Evolutionary conservation across 2,797 vertebrate species (phyloP).

Genomic region (Leptodactylus fallax): DNA sequence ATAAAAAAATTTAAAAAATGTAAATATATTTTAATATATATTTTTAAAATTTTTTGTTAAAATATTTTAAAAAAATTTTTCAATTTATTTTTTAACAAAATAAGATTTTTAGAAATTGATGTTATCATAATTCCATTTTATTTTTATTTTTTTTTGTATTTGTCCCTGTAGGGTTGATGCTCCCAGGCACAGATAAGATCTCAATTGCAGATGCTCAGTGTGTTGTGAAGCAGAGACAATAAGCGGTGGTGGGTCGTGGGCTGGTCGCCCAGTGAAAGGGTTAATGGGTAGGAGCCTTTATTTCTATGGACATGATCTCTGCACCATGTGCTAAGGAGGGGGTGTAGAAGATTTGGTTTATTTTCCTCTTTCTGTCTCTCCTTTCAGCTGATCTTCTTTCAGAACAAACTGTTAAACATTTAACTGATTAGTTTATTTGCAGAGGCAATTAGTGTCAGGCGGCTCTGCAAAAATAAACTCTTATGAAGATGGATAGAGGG

Average conservation of each 20-base stretch:
- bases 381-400: constrained; percentile 61
- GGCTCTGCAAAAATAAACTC: constrained; percentile 67
- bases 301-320: constrained; percentile 43
- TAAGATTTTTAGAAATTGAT: constrained; percentile 14
- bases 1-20: too few species aligned
- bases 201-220: constrained; percentile 7
- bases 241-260: constrained; percentile 6
- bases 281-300: constrained; percentile 49
- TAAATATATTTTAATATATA: neutral
- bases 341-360: constrained; percentile 46
- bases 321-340: constrained; percentile 42
- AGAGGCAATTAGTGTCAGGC: constrained; percentile 66
- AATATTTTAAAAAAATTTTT: too few species aligned
- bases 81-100: too few species aligned
- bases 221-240: constrained; percentile 29
- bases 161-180: neutral
- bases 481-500: constrained; percentile 66
- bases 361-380: constrained; percentile 58
- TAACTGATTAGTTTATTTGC: constrained; percentile 67
- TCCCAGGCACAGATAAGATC: constrained; percentile 26
- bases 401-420: constrained; percentile 67
- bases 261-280: constrained; percentile 39
- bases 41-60: neutral
- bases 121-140: neutral
- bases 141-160: neutral